These are phyloP conservation scores for Cathartes aura DNA, from an alignment of 2,113 vertebrate species.

Conservation along the genomic window DNA sequence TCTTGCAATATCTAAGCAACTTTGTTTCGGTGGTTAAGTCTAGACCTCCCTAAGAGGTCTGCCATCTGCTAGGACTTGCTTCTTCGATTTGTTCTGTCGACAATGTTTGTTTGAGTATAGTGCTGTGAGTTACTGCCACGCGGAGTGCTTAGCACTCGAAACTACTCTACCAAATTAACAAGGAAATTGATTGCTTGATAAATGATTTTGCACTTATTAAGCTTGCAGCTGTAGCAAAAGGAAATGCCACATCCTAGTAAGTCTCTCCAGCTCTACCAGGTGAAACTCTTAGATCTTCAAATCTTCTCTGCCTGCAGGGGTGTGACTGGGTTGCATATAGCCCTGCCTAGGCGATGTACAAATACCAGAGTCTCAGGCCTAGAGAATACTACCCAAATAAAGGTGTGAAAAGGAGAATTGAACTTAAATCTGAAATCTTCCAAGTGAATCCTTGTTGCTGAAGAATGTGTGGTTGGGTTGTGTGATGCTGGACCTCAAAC, in stretches of 20 bases:
- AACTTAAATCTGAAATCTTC: not conserved
- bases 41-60: not conserved
- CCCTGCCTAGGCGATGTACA: not conserved
- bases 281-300: not conserved
- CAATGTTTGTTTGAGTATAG: not conserved
- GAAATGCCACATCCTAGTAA: not conserved
- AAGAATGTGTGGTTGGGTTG: not conserved
- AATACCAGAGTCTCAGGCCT: not conserved
- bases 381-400: not conserved
- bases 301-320: not conserved
- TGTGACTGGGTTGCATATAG: not conserved
- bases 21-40: not conserved
- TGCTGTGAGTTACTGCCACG: not conserved
- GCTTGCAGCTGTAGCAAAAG: not conserved
- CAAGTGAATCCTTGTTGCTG: not conserved
- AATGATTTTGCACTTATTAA: not conserved
- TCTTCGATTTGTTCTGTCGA: not conserved
- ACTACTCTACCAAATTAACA: not conserved
- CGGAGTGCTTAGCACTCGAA: not conserved
- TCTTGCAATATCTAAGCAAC: not conserved
- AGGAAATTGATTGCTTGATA: not conserved
- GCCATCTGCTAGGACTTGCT: conserved; percentile 5
- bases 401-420: not conserved
- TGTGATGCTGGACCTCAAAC: not conserved
- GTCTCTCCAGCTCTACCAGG: not conserved